A percentile compares a stretch with the other conserved stretches of the same genome.
These are phyloP conservation scores for Drosophila mauritiana DNA, from an alignment of 1,140 invertebrate genomes.

Conservation along the genomic window DNA sequence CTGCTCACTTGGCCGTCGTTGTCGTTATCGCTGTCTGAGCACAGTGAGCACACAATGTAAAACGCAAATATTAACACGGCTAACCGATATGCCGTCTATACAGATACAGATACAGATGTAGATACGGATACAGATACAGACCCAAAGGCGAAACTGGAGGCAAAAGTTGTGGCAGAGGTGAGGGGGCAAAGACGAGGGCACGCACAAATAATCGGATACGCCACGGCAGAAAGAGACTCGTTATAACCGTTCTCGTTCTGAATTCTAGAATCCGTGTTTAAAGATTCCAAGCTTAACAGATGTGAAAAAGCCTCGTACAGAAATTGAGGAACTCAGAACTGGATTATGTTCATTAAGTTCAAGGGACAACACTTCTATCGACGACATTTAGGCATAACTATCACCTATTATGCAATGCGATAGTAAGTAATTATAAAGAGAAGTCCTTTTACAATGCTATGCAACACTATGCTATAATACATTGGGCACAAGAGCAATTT, in stretches of 20 bases:
- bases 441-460: no score
- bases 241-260: not conserved
- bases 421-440: no score
- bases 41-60: constrained; percentile 74
- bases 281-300: no score
- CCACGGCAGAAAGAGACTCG: not conserved
- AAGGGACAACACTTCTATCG: no score
- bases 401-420: no score
- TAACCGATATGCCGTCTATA: constrained; percentile 66
- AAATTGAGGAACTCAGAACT: no score
- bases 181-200: constrained; percentile 1
- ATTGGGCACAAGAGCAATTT: no score
- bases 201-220: constrained; percentile 10
- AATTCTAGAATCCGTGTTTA: not conserved
- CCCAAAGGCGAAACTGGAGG: not conserved
- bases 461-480: no score
- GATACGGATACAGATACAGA: not conserved
- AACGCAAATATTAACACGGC: constrained; percentile 78
- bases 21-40: constrained; percentile 49
- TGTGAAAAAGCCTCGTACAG: no score
- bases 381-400: no score
- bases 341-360: no score
- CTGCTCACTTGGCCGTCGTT: constrained; percentile 23
- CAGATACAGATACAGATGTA: constrained; percentile 17
- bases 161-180: not conserved